A percentile compares a stretch with the other conserved stretches of the same genome.
These are phyloP conservation scores for Bradynema listronoti DNA, from an alignment of 1,140 invertebrate genomes.

Conservation along the genomic window DNA sequence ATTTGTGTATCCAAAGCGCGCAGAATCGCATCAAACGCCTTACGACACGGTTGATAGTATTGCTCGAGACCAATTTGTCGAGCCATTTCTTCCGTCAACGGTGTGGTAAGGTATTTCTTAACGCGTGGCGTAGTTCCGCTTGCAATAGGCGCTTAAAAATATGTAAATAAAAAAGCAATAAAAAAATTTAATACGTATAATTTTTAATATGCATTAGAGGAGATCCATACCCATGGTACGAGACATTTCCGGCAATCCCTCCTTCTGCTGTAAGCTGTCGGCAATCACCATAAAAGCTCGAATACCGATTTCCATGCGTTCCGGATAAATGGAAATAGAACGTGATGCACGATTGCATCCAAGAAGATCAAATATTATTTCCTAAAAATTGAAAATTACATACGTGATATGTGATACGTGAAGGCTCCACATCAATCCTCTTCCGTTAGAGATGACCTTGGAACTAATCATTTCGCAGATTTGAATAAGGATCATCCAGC, in stretches of 20 bases:
- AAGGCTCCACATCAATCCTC: no score
- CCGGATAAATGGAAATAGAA: constrained; percentile 80
- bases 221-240: constrained; percentile 42
- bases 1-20: constrained; percentile 90
- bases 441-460: no score
- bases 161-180: not conserved
- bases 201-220: constrained; percentile 1
- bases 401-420: no score
- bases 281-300: constrained; percentile 90
- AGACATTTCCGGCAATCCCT: constrained; percentile 65
- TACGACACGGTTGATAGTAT: constrained; percentile 86
- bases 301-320: constrained; percentile 95
- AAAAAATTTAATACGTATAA: constrained; percentile 6
- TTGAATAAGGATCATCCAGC: no score
- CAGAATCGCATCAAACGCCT: constrained; percentile 91
- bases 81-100: constrained; percentile 81
- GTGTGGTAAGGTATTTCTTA: constrained; percentile 83
- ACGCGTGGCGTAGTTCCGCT: constrained; percentile 71
- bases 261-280: constrained; percentile 94
- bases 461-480: no score
- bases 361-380: constrained; percentile 94
- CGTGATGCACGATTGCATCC: constrained; percentile 88
- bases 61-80: constrained; percentile 88
- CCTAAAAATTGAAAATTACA: no score
- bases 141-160: constrained; percentile 39